Base-by-base conservation (phyloP, 2,113 vertebrate species). In the Eurypyga helias region DNA sequence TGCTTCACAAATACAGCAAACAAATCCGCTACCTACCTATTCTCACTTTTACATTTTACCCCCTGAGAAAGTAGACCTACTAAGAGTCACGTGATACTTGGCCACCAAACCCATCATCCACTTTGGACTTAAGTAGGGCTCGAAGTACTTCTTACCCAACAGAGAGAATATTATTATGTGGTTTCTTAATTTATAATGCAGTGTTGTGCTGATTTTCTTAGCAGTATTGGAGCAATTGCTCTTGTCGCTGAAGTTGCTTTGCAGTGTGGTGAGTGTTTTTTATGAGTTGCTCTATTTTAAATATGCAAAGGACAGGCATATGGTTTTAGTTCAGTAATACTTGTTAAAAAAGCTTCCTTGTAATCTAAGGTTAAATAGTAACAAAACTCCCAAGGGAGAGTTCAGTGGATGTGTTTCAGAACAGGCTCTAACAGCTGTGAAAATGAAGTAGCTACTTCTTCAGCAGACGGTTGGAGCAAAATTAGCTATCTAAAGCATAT, bases 301-400 rank as follows among this genome's bases (percentile, higher is more conserved):
- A 76, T 43, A 69, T 3, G 12, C 4, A 18, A 45, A 83, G 65
- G 58, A 48, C 62, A 79, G 57, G 51, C 41, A 51, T 13, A 43
- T 13, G 34, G n/a, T 41, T 92, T 95, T 67, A 65, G 45, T 84
- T 89, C 46, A 82, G 62, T 84, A 89, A 65, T 69, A 45, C 49
- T 89, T 71, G 58, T 82, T 92, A 38, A 93, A 91, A 41, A 91
- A 91, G 61, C 69, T 78, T 81, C 54, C 36, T 84, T 93, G 65
- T 87, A 55, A 82, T 78, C 70, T 69, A 43, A 93, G 83, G 75
- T 72, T 94, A 85, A 92, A 89, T 24, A 76, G 34, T 26, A 79
- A 78, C 34, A 83, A 41, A 89, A 34, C 48, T 78, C 66, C 41
- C 55, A 54, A 55, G 75, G 36, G 70, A 58, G 45, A 58, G 52